Evolutionary conservation across 2,888 invertebrate genomes (phyloP).

Genomic region (Dolichopus griseipennis): DNA sequence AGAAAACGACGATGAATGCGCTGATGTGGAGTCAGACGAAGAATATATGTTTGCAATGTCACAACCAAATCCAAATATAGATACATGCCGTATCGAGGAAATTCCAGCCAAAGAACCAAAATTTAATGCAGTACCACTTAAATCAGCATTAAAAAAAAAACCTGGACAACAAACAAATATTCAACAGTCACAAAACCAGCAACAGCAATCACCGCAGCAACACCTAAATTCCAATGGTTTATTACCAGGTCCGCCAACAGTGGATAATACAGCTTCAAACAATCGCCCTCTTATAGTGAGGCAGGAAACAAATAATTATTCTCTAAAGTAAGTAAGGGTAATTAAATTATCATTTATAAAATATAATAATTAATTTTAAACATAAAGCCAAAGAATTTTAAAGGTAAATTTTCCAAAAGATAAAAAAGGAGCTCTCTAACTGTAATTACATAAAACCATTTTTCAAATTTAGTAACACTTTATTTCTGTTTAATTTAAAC

Average conservation of each 20-base stretch:
- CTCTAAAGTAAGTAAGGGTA: conserved; percentile 62
- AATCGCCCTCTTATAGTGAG: conserved; percentile 56
- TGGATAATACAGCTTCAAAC: conserved; percentile 44
- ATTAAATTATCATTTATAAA: too few relatives aligned
- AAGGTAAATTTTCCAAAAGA: too few relatives aligned
- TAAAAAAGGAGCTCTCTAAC: too few relatives aligned
- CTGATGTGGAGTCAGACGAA: conserved; percentile 57
- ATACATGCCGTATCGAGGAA: conserved; percentile 79
- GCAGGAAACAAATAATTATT: conserved; percentile 69
- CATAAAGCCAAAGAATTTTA: too few relatives aligned
- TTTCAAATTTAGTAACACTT: too few relatives aligned
- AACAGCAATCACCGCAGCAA: conserved; percentile 23
- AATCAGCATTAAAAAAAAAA: conserved; percentile 86
- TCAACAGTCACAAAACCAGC: conserved; percentile 22
- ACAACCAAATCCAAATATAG: conserved; percentile 59
- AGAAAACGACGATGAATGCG: conserved; percentile 51
- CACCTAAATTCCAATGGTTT: conserved; percentile 30
- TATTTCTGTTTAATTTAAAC: too few relatives aligned
- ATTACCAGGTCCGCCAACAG: conserved; percentile 61
- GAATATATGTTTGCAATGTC: conserved; percentile 52
- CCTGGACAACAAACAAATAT: conserved; percentile 40
- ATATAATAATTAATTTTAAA: too few relatives aligned
- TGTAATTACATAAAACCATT: too few relatives aligned
- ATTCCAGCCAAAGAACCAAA: conserved; percentile 89
- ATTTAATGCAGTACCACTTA: conserved; percentile 83